Base-by-base conservation (phyloP, 2,888 invertebrate genomes). In the Tetragnatha montana region DNA sequence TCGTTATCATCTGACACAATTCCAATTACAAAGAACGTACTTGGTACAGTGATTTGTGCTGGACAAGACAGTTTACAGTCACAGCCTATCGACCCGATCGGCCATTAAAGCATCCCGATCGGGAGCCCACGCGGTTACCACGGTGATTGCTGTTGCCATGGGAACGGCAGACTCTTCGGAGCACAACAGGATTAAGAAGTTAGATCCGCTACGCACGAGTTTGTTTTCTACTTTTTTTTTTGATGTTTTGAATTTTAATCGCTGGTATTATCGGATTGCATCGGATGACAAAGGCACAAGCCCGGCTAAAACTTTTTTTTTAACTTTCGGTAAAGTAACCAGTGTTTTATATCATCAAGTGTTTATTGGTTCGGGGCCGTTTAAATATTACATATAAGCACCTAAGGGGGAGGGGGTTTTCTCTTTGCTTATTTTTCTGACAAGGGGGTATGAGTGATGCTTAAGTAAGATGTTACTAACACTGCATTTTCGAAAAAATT, bases 11-110 rank as follows among this genome's bases (percentile, higher is more conserved):
- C 80, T 47, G 50, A 12, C 14, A 17, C 8, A 70, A 35, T 7
- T 22, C 73, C 17, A n/a, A 71, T 47, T 22, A 78, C 19, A 19
- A 21, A 49, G 78, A 19, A 19, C 51, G 73, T 73, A 74, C 71
- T 22, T 76, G 22, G 22, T 60, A 71, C 86, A 50, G 60, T 86
- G 86, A 86, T 86, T 86, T 79, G 22, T 79, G 35, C 70, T 21
- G 86, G 86, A 86, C 86, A 51, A 79, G 86, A 80, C 49, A 70
- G 71, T 79, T 73, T 71, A 68, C 14, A 73, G 79, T 50, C 73
- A 76, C 79, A 74, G 70, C 79, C 60, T 87, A 87, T 87, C 87
- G 87, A 87, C 86, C 87, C 74, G 75, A 86, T 86, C 86, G 87
- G 50, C 87, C 87, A 81, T 81, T 81, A 35, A 83, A 81, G 51